Percentiles rank a stretch among this genome's conserved stretches.
Conservation (phyloP, 2,888 invertebrate species). For the Cynaeus angustus region DNA sequence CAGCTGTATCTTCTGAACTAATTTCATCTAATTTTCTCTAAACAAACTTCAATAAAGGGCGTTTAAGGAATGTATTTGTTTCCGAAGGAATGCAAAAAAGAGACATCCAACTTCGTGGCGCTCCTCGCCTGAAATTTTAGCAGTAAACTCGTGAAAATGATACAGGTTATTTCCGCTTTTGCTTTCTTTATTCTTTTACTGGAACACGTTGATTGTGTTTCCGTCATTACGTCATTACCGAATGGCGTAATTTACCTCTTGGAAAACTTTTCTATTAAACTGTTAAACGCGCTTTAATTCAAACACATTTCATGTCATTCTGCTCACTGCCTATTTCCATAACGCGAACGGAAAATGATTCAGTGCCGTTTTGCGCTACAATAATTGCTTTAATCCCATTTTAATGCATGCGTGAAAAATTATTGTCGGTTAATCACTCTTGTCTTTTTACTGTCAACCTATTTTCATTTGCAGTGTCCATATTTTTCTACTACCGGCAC, state of each 20-base stretch:
- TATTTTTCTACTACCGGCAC: not conserved
- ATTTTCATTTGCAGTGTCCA: not conserved
- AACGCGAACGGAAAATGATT: slow-evolving; percentile 28
- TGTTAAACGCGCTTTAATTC: slow-evolving; percentile 26
- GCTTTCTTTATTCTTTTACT: slow-evolving; percentile 15
- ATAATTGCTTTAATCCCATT: slow-evolving; percentile 34
- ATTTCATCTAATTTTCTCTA: slow-evolving; percentile 31
- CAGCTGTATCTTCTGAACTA: slow-evolving; percentile 32
- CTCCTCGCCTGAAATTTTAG: slow-evolving; percentile 15
- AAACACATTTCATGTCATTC: no score
- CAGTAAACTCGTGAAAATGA: slow-evolving; percentile 13
- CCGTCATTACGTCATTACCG: slow-evolving; percentile 14
- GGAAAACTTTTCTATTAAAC: slow-evolving; percentile 11
- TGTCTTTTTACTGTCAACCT: slow-evolving; percentile 14
- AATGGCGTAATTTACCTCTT: slow-evolving; percentile 13
- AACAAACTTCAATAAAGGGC: slow-evolving; percentile 29
- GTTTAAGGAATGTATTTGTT: slow-evolving; percentile 21
- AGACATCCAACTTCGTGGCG: slow-evolving; percentile 10
- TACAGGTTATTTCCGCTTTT: slow-evolving; percentile 20
- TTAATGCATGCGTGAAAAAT: slow-evolving; percentile 22
- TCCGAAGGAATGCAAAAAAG: slow-evolving; percentile 15
- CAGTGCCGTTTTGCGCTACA: slow-evolving; percentile 26
- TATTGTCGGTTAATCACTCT: slow-evolving; percentile 29
- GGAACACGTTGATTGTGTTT: slow-evolving; percentile 16
- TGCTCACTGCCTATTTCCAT: slow-evolving; percentile 27